These are phyloP conservation scores for Diarsia dahlii DNA, from an alignment of 2,888 invertebrate genomes.

Conservation along the genomic window DNA sequence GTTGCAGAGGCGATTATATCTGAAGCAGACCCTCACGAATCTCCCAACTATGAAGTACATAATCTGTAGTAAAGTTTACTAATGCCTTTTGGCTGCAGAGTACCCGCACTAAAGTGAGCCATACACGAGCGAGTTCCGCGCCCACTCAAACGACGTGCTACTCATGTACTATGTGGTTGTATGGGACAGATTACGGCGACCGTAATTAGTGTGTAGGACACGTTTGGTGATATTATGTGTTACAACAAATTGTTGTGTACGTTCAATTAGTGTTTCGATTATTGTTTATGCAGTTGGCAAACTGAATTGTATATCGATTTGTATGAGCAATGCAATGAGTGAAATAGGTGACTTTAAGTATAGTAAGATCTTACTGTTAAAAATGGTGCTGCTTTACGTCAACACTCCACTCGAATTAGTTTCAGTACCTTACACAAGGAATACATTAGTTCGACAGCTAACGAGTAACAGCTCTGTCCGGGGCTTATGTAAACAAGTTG, in stretches of 20 bases:
- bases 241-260: constrained; percentile 26
- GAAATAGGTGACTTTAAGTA: not conserved
- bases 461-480: constrained; percentile 1
- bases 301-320: not conserved
- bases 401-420: not conserved
- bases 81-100: not conserved
- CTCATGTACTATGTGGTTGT: constrained; percentile 5
- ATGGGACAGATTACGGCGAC: constrained; percentile 37
- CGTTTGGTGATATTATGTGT: constrained; percentile 32
- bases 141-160: constrained; percentile 27
- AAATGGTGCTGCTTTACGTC: not conserved
- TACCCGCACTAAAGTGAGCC: not conserved
- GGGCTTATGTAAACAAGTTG: constrained; percentile 41
- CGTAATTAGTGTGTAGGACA: constrained; percentile 46
- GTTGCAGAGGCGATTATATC: not conserved
- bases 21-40: not conserved
- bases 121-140: constrained; percentile 4
- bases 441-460: constrained; percentile 3
- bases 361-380: not conserved
- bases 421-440: constrained; percentile 7
- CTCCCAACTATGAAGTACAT: not conserved
- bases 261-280: not conserved
- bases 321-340: not conserved
- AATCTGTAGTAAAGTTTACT: not conserved
- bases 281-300: constrained; percentile 4